phyloP scores from a whole-genome alignment of 92 coral and sea anemone genomes.

The Palythoa grandis region DNA sequence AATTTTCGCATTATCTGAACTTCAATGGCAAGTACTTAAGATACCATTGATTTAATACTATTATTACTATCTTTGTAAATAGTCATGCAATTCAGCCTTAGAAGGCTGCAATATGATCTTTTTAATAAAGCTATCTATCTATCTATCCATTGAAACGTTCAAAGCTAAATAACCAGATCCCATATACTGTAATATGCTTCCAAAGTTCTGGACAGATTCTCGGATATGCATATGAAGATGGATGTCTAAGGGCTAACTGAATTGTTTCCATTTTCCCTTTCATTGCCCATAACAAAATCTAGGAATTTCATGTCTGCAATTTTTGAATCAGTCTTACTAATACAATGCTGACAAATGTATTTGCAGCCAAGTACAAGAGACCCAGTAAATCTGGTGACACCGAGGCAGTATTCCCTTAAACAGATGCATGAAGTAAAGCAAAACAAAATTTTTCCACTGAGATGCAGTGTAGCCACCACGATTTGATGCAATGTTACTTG shows the following conservation, averaged over 20 bases:
- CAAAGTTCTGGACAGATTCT: not conserved
- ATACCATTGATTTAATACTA: too few relatives aligned
- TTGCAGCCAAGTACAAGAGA: not conserved
- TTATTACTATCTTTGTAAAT: too few relatives aligned
- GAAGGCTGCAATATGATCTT: too few relatives aligned
- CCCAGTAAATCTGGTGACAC: not conserved
- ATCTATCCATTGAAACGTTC: not conserved
- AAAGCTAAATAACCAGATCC: not conserved
- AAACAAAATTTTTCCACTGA: not conserved
- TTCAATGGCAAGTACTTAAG: not conserved
- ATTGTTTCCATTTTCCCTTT: not conserved
- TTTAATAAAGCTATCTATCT: too few relatives aligned
- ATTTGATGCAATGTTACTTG: not conserved
- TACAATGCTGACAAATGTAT: too few relatives aligned
- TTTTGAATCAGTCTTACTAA: too few relatives aligned
- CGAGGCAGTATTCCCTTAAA: not conserved
- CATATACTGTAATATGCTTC: not conserved
- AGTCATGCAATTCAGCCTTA: too few relatives aligned
- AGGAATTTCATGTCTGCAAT: conserved; percentile 24
- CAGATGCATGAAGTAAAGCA: not conserved
- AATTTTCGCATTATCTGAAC: not conserved
- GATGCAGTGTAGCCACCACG: not conserved
- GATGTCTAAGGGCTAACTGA: not conserved
- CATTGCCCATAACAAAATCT: not conserved
- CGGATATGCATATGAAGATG: not conserved